phyloP scores from a whole-genome alignment of 1,140 invertebrate species.

The Papilio helenus region DNA sequence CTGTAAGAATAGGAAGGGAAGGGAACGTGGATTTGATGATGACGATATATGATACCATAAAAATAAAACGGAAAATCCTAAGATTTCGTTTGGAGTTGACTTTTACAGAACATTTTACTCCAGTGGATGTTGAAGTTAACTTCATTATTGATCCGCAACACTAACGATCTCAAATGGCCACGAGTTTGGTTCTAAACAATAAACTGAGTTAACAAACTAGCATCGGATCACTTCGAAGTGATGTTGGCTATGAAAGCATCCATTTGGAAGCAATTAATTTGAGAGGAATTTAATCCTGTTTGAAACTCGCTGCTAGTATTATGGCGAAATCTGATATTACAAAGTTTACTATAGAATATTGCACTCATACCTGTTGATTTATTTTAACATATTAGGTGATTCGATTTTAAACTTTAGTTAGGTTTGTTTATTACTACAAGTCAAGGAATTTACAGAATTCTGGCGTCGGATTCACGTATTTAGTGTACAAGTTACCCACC shows the following conservation, averaged over 20 bases:
- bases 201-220: constrained; percentile 34
- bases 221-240: constrained; percentile 1
- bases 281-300: constrained; percentile 18
- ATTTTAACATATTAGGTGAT: not conserved
- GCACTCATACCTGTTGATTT: not conserved
- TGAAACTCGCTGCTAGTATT: constrained; percentile 1
- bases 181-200: constrained; percentile 13
- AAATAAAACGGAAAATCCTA: no score
- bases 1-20: no score
- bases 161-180: not conserved
- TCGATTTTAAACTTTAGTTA: not conserved
- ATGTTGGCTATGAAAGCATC: constrained; percentile 14
- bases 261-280: constrained; percentile 28
- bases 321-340: constrained; percentile 15
- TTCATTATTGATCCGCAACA: not conserved
- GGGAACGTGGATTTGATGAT: no score
- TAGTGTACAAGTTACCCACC: not conserved
- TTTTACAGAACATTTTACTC: not conserved
- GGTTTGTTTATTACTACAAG: no score
- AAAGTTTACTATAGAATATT: not conserved
- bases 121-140: not conserved
- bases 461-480: not conserved
- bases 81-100: not conserved
- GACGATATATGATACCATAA: no score
- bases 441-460: no score